phyloP scores from a whole-genome alignment of 2,888 invertebrate species.

The Pseudococcus longispinus region DNA sequence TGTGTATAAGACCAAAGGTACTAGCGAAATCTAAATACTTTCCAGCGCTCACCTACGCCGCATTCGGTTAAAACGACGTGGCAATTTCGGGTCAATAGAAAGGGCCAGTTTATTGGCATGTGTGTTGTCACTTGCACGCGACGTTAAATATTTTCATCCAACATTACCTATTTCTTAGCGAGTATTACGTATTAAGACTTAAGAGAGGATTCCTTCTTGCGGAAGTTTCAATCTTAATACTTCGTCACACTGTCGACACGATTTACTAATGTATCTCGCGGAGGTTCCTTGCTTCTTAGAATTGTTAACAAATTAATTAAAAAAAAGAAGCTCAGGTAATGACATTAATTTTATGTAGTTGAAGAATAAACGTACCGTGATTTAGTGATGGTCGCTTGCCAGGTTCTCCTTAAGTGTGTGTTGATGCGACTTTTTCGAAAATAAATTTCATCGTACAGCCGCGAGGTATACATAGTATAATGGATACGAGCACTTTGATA shows the following conservation, averaged over 20 bases:
- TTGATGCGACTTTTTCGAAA: not conserved
- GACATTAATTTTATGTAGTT: not conserved
- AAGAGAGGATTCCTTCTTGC: not conserved
- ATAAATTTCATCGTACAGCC: not conserved
- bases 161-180: not conserved
- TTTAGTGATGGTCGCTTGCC: not conserved
- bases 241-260: not conserved
- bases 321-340: not conserved
- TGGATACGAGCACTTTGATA: not conserved
- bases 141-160: slow-evolving; percentile 29
- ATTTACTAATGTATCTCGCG: not conserved
- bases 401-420: not conserved
- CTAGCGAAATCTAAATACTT: not conserved
- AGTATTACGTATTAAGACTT: not conserved
- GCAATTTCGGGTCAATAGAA: slow-evolving; percentile 8
- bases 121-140: slow-evolving; percentile 13
- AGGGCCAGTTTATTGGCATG: slow-evolving; percentile 10
- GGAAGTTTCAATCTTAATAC: not conserved
- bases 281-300: not conserved
- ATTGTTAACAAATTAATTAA: not conserved
- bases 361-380: not conserved
- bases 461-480: not conserved
- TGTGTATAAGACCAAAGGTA: not conserved
- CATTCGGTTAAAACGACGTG: not conserved
- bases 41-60: slow-evolving; percentile 33